Evolutionary conservation across 2,888 invertebrate genomes (phyloP).

Genomic region (Dynastes maya): DNA sequence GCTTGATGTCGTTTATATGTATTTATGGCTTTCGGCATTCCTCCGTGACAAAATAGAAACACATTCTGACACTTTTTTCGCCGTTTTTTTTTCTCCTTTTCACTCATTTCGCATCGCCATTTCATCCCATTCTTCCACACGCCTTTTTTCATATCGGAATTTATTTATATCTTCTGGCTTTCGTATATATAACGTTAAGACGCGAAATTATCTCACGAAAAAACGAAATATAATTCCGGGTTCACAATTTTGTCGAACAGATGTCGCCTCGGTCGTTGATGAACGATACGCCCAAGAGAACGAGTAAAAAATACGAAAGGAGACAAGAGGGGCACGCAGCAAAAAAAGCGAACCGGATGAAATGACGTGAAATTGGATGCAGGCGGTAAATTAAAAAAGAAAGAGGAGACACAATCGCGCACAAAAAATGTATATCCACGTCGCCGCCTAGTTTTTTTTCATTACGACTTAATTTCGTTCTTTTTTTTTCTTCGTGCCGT

Average conservation of each 20-base stretch:
- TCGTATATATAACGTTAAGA: background rate
- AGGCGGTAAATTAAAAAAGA: conserved; percentile 34
- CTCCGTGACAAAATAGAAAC: conserved; percentile 32
- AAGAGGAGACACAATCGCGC: conserved; percentile 15
- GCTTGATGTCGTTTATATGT: conserved; percentile 7
- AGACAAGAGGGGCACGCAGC: conserved; percentile 3
- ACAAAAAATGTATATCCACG: conserved; percentile 17
- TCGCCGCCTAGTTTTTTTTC: conserved; percentile 28
- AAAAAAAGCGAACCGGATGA: conserved; percentile 30
- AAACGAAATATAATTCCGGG: conserved; percentile 37
- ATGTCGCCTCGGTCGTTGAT: conserved; percentile 30
- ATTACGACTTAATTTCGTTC: conserved; percentile 6
- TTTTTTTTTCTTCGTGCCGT: conserved; percentile 5
- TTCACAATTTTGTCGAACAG: conserved; percentile 38
- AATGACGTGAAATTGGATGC: conserved; percentile 41
- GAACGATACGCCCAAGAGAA: conserved; percentile 7
- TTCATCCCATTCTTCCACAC: background rate
- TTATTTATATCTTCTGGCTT: conserved; percentile 23
- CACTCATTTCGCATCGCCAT: background rate
- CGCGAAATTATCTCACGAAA: conserved; percentile 31
- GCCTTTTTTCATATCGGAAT: background rate
- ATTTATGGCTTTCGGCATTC: conserved; percentile 38
- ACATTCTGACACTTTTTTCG: conserved; percentile 26
- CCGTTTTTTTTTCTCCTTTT: conserved; percentile 4
- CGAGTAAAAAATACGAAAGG: conserved; percentile 7